Evolutionary conservation across 2,888 invertebrate genomes (phyloP).

Genomic region (Trichopria drosophilae): DNA sequence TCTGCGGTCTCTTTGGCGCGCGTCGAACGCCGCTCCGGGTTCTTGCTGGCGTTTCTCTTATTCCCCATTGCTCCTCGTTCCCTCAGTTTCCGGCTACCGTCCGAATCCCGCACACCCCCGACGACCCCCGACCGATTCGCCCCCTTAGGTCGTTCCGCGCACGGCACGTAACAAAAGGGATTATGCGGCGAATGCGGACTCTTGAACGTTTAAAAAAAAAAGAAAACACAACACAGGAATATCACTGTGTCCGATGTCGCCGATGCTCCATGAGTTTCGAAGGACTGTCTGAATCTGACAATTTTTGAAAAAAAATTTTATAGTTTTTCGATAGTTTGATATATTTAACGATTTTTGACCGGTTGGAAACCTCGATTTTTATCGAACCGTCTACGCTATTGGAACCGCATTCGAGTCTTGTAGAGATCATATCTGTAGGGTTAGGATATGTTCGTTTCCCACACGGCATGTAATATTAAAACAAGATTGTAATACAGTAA

Average conservation of each 20-base stretch:
- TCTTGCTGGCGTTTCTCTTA: slow-evolving; percentile 41
- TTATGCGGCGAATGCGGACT: slow-evolving; percentile 42
- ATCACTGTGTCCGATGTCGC: background rate
- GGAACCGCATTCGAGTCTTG: too few species aligned
- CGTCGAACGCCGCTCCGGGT: slow-evolving; percentile 35
- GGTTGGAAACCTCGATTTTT: too few species aligned
- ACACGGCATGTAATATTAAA: too few species aligned
- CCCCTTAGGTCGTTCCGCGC: slow-evolving; percentile 19
- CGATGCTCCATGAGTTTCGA: background rate
- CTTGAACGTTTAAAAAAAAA: slow-evolving; percentile 37
- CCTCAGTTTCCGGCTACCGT: slow-evolving; percentile 25
- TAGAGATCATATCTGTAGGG: too few species aligned
- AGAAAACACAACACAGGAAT: too few species aligned
- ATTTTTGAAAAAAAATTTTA: too few species aligned
- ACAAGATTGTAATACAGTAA: too few species aligned
- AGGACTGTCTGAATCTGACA: too few species aligned
- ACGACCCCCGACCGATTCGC: slow-evolving; percentile 21
- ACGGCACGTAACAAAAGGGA: slow-evolving; percentile 36
- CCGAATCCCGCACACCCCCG: slow-evolving; percentile 10
- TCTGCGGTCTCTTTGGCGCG: slow-evolving; percentile 54
- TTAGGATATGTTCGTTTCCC: too few species aligned
- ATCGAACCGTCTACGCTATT: too few species aligned
- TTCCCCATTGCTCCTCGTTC: slow-evolving; percentile 27
- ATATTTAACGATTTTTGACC: too few species aligned
- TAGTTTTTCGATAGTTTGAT: too few species aligned